Evolutionary conservation across 53 echinoderm and acorn worm species (phyloP).

Genomic region (Actinopyga echinites): DNA sequence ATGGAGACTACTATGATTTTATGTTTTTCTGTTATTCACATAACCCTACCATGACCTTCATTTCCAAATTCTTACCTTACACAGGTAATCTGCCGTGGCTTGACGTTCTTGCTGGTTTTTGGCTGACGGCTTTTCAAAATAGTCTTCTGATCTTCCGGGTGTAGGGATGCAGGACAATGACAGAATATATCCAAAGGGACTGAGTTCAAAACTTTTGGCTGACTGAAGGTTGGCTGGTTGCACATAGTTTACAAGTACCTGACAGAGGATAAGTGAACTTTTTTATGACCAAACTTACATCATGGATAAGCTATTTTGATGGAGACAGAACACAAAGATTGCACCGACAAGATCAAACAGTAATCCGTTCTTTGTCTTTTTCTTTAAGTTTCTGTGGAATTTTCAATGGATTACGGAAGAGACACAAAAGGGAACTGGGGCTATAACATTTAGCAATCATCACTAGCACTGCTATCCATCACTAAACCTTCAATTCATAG

Average conservation of each 20-base stretch:
- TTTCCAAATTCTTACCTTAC: slow-evolving; percentile 65
- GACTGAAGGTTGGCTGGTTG: slow-evolving; percentile 63
- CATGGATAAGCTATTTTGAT: background rate
- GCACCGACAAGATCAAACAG: background rate
- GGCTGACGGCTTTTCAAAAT: slow-evolving; percentile 78
- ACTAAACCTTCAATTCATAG: too few species aligned
- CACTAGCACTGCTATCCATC: too few species aligned
- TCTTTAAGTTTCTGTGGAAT: too few species aligned
- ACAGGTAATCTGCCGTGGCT: slow-evolving; percentile 73
- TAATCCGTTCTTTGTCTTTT: too few species aligned
- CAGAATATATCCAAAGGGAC: slow-evolving; percentile 68
- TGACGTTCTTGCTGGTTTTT: slow-evolving; percentile 65
- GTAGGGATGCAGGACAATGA: slow-evolving; percentile 79
- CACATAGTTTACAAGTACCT: slow-evolving; percentile 76
- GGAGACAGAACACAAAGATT: background rate
- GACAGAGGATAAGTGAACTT: background rate
- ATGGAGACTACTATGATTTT: too few species aligned
- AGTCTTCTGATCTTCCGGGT: slow-evolving; percentile 53
- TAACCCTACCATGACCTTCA: background rate
- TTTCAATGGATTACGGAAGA: too few species aligned
- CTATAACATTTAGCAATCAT: too few species aligned
- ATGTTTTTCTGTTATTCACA: too few species aligned
- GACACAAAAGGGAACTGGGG: too few species aligned
- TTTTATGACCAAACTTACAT: background rate
- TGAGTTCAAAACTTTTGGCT: slow-evolving; percentile 87